These are phyloP conservation scores for Barbus barbus DNA, from an alignment of 2,113 vertebrate genomes.

Conservation along the genomic window DNA sequence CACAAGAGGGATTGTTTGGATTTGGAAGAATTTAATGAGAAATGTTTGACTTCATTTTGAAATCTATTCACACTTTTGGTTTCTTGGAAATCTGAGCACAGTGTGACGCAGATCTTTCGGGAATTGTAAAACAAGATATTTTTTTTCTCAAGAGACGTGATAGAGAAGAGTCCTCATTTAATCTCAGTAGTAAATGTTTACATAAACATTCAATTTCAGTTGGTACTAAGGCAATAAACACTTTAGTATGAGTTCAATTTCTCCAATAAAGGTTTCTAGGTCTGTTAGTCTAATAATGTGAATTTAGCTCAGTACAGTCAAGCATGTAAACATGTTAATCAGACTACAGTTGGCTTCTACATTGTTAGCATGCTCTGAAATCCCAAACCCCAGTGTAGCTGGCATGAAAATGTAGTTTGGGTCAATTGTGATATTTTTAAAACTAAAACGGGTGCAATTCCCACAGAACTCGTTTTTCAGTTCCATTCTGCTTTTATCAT, in stretches of 20 bases:
- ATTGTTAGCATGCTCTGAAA: no score
- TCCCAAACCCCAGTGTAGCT: no score
- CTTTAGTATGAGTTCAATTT: neutral
- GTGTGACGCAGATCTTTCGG: neutral
- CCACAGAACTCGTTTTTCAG: neutral
- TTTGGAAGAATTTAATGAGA: neutral
- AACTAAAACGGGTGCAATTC: no score
- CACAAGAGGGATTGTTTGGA: neutral
- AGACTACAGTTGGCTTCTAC: neutral
- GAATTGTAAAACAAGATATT: neutral
- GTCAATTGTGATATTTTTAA: neutral
- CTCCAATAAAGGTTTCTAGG: no score
- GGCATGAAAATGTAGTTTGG: neutral
- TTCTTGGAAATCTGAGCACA: neutral
- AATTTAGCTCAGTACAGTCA: neutral
- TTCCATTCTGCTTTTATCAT: neutral
- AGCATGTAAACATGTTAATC: neutral
- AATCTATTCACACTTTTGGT: neutral
- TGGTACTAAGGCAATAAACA: neutral
- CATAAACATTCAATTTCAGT: neutral
- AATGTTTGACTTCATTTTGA: neutral
- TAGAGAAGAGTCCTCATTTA: neutral
- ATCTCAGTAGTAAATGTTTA: neutral
- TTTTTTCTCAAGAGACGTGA: neutral
- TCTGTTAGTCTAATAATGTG: neutral